Conservation (phyloP, 1,140 invertebrate species). For the Dendroctonus ponderosae region DNA sequence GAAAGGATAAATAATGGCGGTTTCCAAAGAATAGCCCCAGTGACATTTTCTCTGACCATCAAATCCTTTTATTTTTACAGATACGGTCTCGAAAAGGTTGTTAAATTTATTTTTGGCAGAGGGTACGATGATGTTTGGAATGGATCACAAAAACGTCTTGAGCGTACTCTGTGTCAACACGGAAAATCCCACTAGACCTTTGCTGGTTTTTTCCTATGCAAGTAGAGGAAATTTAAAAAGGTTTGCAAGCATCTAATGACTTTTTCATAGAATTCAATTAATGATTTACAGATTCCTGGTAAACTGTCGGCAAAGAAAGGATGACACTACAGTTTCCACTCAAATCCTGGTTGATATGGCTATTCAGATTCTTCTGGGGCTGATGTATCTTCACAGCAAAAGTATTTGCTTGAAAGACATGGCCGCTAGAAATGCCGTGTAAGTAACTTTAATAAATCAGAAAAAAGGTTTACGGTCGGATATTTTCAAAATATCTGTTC, state of each 20-base stretch:
- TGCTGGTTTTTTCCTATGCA: constrained; percentile 78
- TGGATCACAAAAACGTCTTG: constrained; percentile 80
- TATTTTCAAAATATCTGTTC: constrained; percentile 42
- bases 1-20: neutral
- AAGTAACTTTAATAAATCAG: constrained; percentile 49
- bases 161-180: constrained; percentile 78
- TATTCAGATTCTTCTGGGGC: constrained; percentile 80
- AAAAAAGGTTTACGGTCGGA: neutral
- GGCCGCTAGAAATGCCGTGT: constrained; percentile 87
- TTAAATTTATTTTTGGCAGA: constrained; percentile 78
- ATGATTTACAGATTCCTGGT: constrained; percentile 59
- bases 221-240: constrained; percentile 85
- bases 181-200: constrained; percentile 69
- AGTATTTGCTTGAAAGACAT: constrained; percentile 88
- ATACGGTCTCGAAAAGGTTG: constrained; percentile 79
- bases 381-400: constrained; percentile 87
- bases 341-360: constrained; percentile 88
- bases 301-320: constrained; percentile 60
- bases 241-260: constrained; percentile 50
- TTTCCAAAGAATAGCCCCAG: neutral
- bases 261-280: neutral
- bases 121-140: constrained; percentile 77
- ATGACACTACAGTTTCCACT: constrained; percentile 63
- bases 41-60: constrained; percentile 21
- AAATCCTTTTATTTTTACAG: constrained; percentile 56